Percentiles rank a stretch among this genome's conserved stretches.
Evolutionary conservation across 2,113 vertebrate species (phyloP).

Genomic region (Corythornis vintsioides): DNA sequence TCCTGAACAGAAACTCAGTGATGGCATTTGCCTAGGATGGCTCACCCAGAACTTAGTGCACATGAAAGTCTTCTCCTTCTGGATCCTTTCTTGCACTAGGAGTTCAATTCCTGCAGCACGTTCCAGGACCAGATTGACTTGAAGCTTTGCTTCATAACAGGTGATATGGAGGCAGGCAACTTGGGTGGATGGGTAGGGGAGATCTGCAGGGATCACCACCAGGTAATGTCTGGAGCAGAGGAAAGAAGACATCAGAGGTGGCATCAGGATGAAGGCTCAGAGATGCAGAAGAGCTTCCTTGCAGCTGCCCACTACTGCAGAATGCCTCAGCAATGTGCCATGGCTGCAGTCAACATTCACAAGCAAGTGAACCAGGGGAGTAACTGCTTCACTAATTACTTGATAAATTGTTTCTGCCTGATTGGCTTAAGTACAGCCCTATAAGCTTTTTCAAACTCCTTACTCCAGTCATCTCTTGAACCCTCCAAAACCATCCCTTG

Average conservation of each 20-base stretch:
- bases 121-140: slow-evolving; percentile 39
- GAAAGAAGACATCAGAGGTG: background rate
- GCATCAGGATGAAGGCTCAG: background rate
- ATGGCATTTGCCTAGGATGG: background rate
- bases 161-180: slow-evolving; percentile 55
- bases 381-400: background rate
- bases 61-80: slow-evolving; percentile 45
- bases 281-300: background rate
- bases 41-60: slow-evolving; percentile 62
- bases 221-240: slow-evolving; percentile 37
- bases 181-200: slow-evolving; percentile 40
- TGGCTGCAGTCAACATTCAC: background rate
- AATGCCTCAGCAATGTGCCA: background rate
- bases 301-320: background rate
- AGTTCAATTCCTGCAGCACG: background rate
- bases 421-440: background rate
- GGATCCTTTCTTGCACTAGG: slow-evolving; percentile 18
- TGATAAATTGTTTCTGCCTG: background rate
- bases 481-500: background rate
- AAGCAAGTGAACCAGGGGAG: background rate
- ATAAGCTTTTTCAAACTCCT: background rate
- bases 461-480: background rate
- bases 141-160: slow-evolving; percentile 25
- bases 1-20: background rate
- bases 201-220: slow-evolving; percentile 49